Evolutionary conservation across 2,797 vertebrate species (phyloP).

Genomic region (Macropus fuliginosus): DNA sequence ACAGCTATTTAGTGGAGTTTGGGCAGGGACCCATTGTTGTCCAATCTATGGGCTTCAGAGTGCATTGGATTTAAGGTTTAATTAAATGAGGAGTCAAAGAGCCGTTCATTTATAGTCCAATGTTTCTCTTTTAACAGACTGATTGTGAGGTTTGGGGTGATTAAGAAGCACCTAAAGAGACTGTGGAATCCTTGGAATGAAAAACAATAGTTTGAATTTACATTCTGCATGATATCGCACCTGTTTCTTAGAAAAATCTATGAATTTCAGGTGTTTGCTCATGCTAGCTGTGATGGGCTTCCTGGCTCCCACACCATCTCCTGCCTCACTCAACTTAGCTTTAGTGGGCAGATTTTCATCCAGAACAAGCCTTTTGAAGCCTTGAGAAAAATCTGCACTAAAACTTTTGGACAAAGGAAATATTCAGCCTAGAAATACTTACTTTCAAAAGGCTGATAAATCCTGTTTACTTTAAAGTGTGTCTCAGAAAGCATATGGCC

Average conservation of each 20-base stretch:
- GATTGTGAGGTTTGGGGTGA: accelerated
- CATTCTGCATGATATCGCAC: accelerated
- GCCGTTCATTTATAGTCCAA: neutral
- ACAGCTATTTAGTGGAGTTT: too few relatives aligned
- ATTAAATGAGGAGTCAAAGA: neutral
- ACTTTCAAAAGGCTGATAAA: conserved; percentile 36
- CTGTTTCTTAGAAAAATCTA: neutral
- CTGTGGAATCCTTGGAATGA: neutral
- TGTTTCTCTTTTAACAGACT: neutral
- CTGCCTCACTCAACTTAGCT: neutral
- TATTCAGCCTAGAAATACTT: conserved; percentile 32
- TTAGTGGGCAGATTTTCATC: conserved; percentile 34
- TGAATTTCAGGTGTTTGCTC: neutral
- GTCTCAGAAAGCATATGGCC: neutral
- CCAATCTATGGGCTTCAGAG: too few relatives aligned
- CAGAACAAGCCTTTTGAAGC: conserved; percentile 51
- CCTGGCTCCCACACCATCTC: accelerated
- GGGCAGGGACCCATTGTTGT: too few relatives aligned
- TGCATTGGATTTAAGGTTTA: too few relatives aligned
- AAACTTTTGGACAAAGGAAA: conserved; percentile 36
- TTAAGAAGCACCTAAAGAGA: accelerated
- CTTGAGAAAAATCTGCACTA: conserved; percentile 18
- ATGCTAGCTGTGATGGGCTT: neutral
- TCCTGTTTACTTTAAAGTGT: neutral
- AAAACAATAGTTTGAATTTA: accelerated